Conservation (phyloP, 92 coral and sea anemone species). For the Actinostola sp. region DNA sequence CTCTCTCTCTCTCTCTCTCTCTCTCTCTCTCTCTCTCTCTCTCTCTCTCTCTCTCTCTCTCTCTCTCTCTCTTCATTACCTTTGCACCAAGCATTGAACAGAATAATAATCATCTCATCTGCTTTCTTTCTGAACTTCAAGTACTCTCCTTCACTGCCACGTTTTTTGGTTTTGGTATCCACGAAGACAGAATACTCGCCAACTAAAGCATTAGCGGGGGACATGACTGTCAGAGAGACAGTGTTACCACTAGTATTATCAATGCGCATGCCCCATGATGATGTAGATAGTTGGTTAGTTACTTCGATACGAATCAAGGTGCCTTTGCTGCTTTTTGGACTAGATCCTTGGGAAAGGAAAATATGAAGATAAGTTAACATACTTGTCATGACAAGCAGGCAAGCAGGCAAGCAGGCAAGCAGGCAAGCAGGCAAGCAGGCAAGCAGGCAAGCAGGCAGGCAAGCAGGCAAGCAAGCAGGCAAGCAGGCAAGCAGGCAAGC, state of each 20-base stretch:
- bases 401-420: too few relatives aligned
- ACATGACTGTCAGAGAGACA: conserved; percentile 49
- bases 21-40: too few relatives aligned
- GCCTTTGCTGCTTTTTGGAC: conserved; percentile 71
- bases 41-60: too few relatives aligned
- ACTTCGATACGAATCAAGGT: conserved; percentile 61
- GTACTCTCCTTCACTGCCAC: conserved; percentile 24
- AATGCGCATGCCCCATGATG: conserved; percentile 62
- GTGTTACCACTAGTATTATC: conserved; percentile 21
- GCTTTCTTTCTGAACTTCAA: conserved; percentile 53
- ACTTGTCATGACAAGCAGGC: too few relatives aligned
- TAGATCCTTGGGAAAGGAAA: conserved; percentile 49
- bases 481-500: too few relatives aligned
- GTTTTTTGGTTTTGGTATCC: conserved; percentile 56
- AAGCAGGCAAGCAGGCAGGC: too few relatives aligned
- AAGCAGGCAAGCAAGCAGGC: too few relatives aligned
- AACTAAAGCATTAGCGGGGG: conserved; percentile 70
- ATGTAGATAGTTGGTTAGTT: conserved; percentile 12
- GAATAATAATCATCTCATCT: conserved; percentile 39
- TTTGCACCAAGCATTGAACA: conserved; percentile 86
- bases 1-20: too few relatives aligned
- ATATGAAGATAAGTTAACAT: too few relatives aligned
- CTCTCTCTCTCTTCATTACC: too few relatives aligned
- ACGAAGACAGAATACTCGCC: conserved; percentile 67
- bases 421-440: not conserved